Percentiles rank a stretch among this genome's conserved stretches.
phyloP scores from a whole-genome alignment of 2,888 invertebrate species.

The Busseola fusca region DNA sequence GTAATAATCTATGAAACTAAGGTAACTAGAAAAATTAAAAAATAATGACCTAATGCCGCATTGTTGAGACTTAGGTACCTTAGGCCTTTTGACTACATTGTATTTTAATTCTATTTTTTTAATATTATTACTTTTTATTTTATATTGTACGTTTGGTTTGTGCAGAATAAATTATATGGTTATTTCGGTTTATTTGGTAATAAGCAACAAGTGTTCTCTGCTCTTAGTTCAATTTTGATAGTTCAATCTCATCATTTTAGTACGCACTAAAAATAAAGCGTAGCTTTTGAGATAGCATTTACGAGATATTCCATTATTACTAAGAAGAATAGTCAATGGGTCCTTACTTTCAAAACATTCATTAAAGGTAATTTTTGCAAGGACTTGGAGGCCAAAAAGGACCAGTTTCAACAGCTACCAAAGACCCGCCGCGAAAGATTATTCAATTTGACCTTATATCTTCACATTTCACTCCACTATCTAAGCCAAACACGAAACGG shows the following conservation, averaged over 20 bases:
- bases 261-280: neutral
- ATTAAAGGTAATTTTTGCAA: neutral
- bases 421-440: neutral
- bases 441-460: neutral
- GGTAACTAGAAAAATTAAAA: too few relatives aligned
- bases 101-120: too few relatives aligned
- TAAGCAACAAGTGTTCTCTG: neutral
- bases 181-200: neutral
- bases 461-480: neutral
- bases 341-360: neutral
- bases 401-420: neutral
- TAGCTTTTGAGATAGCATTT: neutral
- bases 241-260: neutral
- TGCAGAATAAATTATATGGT: too few relatives aligned
- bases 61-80: too few relatives aligned
- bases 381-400: neutral
- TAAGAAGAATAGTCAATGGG: neutral
- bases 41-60: too few relatives aligned
- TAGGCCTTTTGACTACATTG: too few relatives aligned
- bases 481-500: conserved; percentile 24
- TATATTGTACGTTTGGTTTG: too few relatives aligned
- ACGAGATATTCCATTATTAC: neutral
- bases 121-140: too few relatives aligned
- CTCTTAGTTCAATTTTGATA: neutral
- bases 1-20: too few relatives aligned